phyloP scores from a whole-genome alignment of 2,888 invertebrate genomes.

The Conomelus anceps region DNA sequence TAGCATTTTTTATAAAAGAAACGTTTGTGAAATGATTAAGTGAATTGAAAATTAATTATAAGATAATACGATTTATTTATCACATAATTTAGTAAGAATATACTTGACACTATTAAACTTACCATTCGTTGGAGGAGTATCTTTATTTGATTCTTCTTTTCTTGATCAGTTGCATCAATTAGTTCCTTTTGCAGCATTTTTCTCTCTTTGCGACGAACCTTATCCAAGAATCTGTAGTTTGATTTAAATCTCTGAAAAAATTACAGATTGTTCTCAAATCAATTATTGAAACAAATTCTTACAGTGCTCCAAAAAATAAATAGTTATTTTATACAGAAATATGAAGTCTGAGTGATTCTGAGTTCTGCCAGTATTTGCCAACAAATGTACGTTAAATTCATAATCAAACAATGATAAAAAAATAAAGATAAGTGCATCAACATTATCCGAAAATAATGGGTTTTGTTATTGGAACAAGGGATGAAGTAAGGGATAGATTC shows the following conservation, averaged over 20 bases:
- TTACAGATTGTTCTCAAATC: neutral
- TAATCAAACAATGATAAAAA: too few species aligned
- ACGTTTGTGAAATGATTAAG: neutral
- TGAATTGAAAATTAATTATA: neutral
- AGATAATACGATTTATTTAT: neutral
- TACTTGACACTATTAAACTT: conserved; percentile 30
- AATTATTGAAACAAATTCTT: neutral
- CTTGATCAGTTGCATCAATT: conserved; percentile 53
- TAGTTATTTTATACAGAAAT: too few species aligned
- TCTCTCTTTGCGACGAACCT: conserved; percentile 65
- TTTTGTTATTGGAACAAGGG: too few species aligned
- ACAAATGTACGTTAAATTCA: too few species aligned
- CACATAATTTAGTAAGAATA: too few species aligned
- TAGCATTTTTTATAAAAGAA: too few species aligned
- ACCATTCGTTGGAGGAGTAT: conserved; percentile 64
- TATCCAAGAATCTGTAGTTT: conserved; percentile 69
- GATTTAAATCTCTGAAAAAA: conserved; percentile 53
- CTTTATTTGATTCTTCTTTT: conserved; percentile 57
- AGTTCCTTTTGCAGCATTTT: conserved; percentile 55
- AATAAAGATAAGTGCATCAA: too few species aligned
- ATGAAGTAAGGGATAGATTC: too few species aligned
- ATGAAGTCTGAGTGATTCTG: too few species aligned
- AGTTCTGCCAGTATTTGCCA: too few species aligned
- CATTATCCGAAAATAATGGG: too few species aligned
- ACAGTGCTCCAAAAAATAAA: too few species aligned